Base-by-base conservation (phyloP, 2,797 vertebrate genomes). In the Lacerta agilis region DNA sequence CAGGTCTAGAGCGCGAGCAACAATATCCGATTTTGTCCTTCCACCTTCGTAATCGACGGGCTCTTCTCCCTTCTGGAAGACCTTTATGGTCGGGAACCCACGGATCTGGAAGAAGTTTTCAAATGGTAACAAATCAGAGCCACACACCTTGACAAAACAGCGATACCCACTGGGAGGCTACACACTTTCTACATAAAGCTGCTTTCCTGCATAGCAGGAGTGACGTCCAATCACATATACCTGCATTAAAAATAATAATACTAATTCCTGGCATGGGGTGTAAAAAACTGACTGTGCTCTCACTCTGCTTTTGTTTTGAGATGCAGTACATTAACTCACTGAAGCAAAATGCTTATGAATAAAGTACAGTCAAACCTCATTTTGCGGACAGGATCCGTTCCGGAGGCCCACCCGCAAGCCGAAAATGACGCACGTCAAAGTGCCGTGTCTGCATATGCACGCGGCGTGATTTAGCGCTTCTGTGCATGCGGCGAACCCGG, bases 51-150 rank as follows among this genome's bases (percentile, higher is more conserved):
- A 99, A 95, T 99, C 98, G 92, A 98, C 96, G 0, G 98, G 98
- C 77, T 98, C 97, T 91, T 99, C 98, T 66, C 98, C 98, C 96
- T 98, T 99, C 92, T 98, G 98, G 96, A 99, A 99, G 86, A 99
- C 96, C 96, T 99, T 99, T 95, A 99, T 99, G 67, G 98, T 98
- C 88, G 99, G 99, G 94, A 99, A 99, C 86, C 99, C 98, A 86
- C 98, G 97, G 91, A 99, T 97, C 99, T 99, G 89, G 87, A 95
- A 92, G 72, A 83, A 23, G 87, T 87, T 20, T 80, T 83, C 83
- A 88, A 73, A 87, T 4, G 11, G 38, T 33, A 75, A 84, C 27
- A 87, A 86, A 79, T 25, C 4, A 81, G 2, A 86, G 8, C 83
- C 38, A 55, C 38, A 38, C 1, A 49, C 17, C 17, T 41, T 41